Evolutionary conservation across 2,113 vertebrate species (phyloP), one percentile per base, ranked within the genome.

Genomic region (Podarcis raffonei): DNA sequence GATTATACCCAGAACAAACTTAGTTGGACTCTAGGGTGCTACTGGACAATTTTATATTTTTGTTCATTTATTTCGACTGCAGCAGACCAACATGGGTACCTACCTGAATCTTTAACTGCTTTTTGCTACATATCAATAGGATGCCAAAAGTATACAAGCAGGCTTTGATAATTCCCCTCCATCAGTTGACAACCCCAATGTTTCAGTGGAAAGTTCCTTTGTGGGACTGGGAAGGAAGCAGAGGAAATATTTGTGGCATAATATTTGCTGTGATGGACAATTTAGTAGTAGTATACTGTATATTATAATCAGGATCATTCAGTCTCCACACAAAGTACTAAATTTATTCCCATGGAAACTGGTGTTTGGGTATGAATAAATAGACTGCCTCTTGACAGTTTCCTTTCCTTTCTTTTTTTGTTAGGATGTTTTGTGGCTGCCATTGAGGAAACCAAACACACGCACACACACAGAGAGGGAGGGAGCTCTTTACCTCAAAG

Each of bases 321-420:
- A 53, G 57, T 62, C 94, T 95, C 11, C 94, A 96, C 94, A 96
- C 95, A 96, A 95, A 95, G 95, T 94, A 76, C 53, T 30, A 85
- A 96, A 87, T 95, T 84, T 77, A 97, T 97, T 96, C 94, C 97
- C 96, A 97, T 97, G 89, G 97, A 96, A 96, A 97, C 97, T 92
- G 86, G 1, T 83, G 92, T 92, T 90, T 20, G 0, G 89, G 83
- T 30, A 93, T 95, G 94, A 96, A 95, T 91, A 94, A 89, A 84
- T 71, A 86, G 92, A 81, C 91, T 94, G 92, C 92, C 94, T 96
- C 94, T 84, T 84, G 88, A 81, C 83, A 96, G 92, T 90, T 92
- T 94, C 86, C 91, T 94, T 96, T 94, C 92, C 48, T 90, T 88
- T 91, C 84, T 81, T 93, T 95, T 92, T 94, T 89, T 86, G 89